Conservation (phyloP, 2,888 invertebrate species). For the Iselma pallidipennis region DNA sequence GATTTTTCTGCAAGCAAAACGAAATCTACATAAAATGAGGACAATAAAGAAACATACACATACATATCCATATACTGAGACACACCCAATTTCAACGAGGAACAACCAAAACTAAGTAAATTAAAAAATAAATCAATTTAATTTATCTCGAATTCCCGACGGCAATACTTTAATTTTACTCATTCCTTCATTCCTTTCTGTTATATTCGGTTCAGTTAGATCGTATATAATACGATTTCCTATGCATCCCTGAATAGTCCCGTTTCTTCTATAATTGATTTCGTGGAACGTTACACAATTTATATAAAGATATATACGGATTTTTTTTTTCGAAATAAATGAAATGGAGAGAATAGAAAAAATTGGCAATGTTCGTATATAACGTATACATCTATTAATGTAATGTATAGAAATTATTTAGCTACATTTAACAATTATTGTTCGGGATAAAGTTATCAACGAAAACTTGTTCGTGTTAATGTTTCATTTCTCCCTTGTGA, state of each 20-base stretch:
- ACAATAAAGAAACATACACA: neutral
- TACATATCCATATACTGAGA: neutral
- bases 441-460: constrained; percentile 31
- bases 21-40: neutral
- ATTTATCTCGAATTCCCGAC: constrained; percentile 21
- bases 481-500: constrained; percentile 28
- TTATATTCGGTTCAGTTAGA: constrained; percentile 4
- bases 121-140: constrained; percentile 28
- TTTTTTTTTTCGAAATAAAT: neutral
- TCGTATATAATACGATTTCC: constrained; percentile 11
- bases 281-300: neutral
- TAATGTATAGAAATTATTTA: constrained; percentile 16
- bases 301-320: no score
- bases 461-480: constrained; percentile 26
- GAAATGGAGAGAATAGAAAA: neutral
- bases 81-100: neutral
- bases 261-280: constrained; percentile 19
- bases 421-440: constrained; percentile 35
- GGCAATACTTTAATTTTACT: constrained; percentile 24
- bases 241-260: constrained; percentile 14
- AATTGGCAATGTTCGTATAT: neutral
- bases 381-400: neutral
- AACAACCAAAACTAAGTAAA: constrained; percentile 16
- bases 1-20: neutral
- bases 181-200: constrained; percentile 17